Evolutionary conservation across 2,113 vertebrate species (phyloP).

Genomic region (Pangasianodon gigas): DNA sequence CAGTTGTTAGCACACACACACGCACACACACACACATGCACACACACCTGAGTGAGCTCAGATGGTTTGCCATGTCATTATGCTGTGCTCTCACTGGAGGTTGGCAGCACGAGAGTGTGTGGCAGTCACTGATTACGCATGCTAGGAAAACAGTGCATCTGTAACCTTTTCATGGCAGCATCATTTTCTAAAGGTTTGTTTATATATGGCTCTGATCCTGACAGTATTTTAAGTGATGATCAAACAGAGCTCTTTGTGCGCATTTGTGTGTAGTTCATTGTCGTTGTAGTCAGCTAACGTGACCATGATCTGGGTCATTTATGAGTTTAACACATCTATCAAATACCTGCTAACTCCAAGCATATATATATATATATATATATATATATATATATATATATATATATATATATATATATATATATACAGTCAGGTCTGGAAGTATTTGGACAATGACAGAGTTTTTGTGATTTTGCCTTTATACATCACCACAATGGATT

Average conservation of each 20-base stretch:
- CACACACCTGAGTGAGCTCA: constrained; percentile 55
- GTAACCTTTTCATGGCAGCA: not conserved
- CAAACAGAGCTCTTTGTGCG: not conserved
- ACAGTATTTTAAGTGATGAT: not conserved
- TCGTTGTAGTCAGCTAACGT: constrained; percentile 68
- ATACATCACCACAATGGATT: no score
- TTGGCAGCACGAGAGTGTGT: not conserved
- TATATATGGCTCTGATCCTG: constrained; percentile 8
- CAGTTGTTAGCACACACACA: not conserved
- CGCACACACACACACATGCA: constrained; percentile 40
- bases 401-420: no score
- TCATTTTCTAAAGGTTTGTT: constrained; percentile 12
- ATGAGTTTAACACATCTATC: constrained; percentile 58
- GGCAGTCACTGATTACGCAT: not conserved
- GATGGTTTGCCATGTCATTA: constrained; percentile 10
- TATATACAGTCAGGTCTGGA: no score
- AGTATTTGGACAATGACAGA: no score
- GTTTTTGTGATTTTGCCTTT: no score
- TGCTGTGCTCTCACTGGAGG: not conserved
- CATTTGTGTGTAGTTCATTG: not conserved
- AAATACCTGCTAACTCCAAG: not conserved
- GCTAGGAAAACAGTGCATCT: not conserved
- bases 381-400: no score
- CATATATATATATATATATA: no score
- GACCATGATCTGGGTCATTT: constrained; percentile 60